A percentile compares a stretch with the other conserved stretches of the same genome.
phyloP scores from a whole-genome alignment of 2,797 vertebrate species.

The Parambassis ranga region DNA sequence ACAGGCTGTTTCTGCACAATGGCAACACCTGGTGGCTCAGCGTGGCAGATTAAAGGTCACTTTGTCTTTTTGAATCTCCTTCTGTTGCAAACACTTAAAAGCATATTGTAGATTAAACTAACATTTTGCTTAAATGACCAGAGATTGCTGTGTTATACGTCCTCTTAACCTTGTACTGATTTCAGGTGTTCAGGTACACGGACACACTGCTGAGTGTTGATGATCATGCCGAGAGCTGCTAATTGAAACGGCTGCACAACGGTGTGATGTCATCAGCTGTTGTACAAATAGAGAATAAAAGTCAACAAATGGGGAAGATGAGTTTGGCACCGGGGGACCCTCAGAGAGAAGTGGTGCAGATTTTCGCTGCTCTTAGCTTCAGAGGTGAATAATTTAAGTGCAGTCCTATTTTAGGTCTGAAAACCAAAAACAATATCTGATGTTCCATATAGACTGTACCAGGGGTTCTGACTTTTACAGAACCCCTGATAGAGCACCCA shows the following conservation, averaged over 20 bases:
- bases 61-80: background rate
- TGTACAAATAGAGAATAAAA: slow-evolving; percentile 3
- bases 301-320: slow-evolving; percentile 12
- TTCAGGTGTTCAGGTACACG: slow-evolving; percentile 8
- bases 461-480: slow-evolving; percentile 5
- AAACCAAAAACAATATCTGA: background rate
- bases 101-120: background rate
- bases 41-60: slow-evolving; percentile 6
- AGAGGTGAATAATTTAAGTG: slow-evolving; percentile 40
- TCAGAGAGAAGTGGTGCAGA: slow-evolving; percentile 4
- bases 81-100: background rate
- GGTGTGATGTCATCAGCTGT: background rate
- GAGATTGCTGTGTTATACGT: background rate
- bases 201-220: slow-evolving; percentile 38
- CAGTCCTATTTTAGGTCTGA: slow-evolving; percentile 16
- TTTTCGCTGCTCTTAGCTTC: slow-evolving; percentile 33
- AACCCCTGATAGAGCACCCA: no score
- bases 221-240: slow-evolving; percentile 46
- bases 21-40: slow-evolving; percentile 67
- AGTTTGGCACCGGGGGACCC: background rate
- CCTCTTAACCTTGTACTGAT: background rate
- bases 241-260: slow-evolving; percentile 60
- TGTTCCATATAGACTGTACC: background rate
- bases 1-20: slow-evolving; percentile 21
- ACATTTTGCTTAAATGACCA: background rate